A percentile compares a stretch with the other conserved stretches of the same genome.
Evolutionary conservation across 2,113 vertebrate genomes (phyloP).

Genomic region (Apus apus): DNA sequence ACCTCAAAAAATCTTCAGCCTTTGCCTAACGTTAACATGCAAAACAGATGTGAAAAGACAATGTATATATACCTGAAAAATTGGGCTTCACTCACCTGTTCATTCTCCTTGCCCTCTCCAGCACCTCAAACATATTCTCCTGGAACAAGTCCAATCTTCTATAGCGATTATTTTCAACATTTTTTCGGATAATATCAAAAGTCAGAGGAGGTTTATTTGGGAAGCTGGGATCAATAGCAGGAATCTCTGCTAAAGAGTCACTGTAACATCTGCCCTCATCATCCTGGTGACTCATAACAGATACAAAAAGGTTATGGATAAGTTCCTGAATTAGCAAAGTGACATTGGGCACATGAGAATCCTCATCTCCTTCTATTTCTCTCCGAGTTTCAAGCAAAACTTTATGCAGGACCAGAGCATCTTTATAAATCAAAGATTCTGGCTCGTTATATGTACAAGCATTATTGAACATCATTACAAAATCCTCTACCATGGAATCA

Average conservation of each 20-base stretch:
- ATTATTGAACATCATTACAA: constrained; percentile 99
- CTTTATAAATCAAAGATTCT: constrained; percentile 96
- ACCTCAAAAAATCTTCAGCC: not conserved
- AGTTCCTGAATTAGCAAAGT: constrained; percentile 95
- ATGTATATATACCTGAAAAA: not conserved
- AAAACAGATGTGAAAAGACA: not conserved
- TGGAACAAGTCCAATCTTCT: constrained; percentile 95
- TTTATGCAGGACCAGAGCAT: constrained; percentile 93
- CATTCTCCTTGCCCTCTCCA: constrained; percentile 93
- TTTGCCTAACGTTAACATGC: not conserved
- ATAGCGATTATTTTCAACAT: constrained; percentile 92
- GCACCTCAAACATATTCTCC: constrained; percentile 98
- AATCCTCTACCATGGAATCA: constrained; percentile 96
- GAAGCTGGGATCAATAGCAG: constrained; percentile 86
- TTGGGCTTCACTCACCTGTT: constrained; percentile 83
- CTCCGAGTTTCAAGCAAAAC: constrained; percentile 93
- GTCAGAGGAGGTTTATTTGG: constrained; percentile 88
- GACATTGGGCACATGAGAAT: constrained; percentile 93
- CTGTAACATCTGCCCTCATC: constrained; percentile 99
- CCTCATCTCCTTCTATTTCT: constrained; percentile 94
- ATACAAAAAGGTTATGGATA: constrained; percentile 97
- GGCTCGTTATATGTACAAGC: constrained; percentile 98
- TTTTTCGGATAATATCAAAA: constrained; percentile 94
- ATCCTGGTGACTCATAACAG: constrained; percentile 96
- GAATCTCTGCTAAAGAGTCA: constrained; percentile 96